Evolutionary conservation across 2,113 vertebrate species (phyloP), one percentile per base, ranked within the genome.

Genomic region (Neodon shergylaensis): DNA sequence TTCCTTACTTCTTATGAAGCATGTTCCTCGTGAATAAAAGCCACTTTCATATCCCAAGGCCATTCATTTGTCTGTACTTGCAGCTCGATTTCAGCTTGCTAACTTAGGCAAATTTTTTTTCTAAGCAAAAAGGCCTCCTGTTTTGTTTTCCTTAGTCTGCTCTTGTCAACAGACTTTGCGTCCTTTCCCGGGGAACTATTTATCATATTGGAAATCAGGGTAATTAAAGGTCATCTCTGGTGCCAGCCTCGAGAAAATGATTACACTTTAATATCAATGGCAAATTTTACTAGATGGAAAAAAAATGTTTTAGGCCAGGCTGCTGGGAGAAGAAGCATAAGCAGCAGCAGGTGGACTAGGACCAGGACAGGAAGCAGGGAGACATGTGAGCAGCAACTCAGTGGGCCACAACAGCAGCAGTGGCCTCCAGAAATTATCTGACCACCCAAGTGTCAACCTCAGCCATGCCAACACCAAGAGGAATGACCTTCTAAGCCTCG

Each of bases 151-250:
- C 66, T 88, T 72, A 58, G 19, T 58, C 19, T 66, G 39, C 73
- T 74, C 33, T 68, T 81, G 36, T 74, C 54, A 70, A 83, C 31
- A 96, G 54, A 78, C 91, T 87, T 89, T 33, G 83, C 91, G 96
- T 97, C 58, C 65, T 95, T 95, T 89, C 90, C 89, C 96, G 54
- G 92, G 97, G 88, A 72, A 96, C 97, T 95, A 96, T 52, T 78
- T 93, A 93, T 39, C 73, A 65, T 88, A 96, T 92, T 92, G 94
- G 95, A 93, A 76, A 93, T 63, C 1, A 1, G 44, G 52, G 97
- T 90, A 83, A 24, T 72, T 54, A 95, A 95, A 95, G 87, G 65
- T 63, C 92, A 73, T 31, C 66, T 96, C 91, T 91, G 79, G 83
- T 90, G 91, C 49, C 94, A 97, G 92, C 91, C 79, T 93, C 0